Base-by-base conservation (phyloP, 2,797 vertebrate species). In the Megaceryle alcyon region DNA sequence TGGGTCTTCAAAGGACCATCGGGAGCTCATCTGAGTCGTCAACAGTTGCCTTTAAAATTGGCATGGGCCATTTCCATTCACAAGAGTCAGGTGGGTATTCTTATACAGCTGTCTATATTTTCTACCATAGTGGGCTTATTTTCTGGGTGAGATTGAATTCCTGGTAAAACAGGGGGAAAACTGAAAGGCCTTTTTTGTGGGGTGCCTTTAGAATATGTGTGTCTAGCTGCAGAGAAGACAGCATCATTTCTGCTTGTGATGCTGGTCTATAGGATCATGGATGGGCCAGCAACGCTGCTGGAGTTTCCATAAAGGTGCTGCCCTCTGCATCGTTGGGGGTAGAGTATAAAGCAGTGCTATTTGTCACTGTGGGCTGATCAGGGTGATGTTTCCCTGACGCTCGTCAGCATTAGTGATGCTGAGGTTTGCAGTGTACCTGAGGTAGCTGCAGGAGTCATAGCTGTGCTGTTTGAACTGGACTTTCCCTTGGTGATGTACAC, bases 61-160 rank as follows among this genome's bases (percentile, higher is more conserved):
- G 99, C 99, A 89, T 99, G 99, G 99, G 99, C 99, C 57, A 99
- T 99, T 95, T 99, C 99, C 90, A 99, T 99, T 97, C 99, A 99
- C 97, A 99, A 99, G 97, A 99, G 99, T 95, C 99, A 99, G 98
- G 99, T 99, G 88, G 90, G 94, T 93, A 20, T 41, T 70, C 57
- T 83, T 61, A 31, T 9, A 51, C 6, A 26, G 20, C 16, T n/a
- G 35, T 21, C 44, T 33, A 0, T 17, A 59, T 23, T 60, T 19
- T 69, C 39, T 4, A 48, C 12, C 3, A 14, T 22, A n/a, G 8
- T 25, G 85, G 70, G 11, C 25, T 77, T 49, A 44, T 68, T 82
- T 85, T 33, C 44, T 85, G 71, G 6, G 28, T 70, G 23, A 86
- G 13, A 26, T 79, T 66, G 8, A 3, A 6, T 35, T 88, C 39